Conservation (phyloP, 2,113 vertebrate species). For the Polypterus senegalus region DNA sequence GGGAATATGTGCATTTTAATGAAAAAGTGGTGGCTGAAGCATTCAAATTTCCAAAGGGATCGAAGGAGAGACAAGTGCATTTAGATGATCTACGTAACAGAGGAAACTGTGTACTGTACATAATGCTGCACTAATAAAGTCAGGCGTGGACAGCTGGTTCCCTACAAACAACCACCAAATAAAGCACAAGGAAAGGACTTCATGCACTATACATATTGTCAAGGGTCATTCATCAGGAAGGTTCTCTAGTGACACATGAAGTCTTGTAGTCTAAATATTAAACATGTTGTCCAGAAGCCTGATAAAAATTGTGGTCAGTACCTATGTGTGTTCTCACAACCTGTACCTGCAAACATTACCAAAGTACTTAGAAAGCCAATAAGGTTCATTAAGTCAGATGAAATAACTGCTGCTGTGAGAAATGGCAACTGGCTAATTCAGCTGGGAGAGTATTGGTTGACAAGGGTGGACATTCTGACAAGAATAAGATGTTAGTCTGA, state of each 20-base stretch:
- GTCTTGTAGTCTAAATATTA: too few species aligned
- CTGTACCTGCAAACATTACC: background rate
- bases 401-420: constrained; percentile 22
- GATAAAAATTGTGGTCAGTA: too few species aligned
- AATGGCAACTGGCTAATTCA: background rate
- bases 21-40: constrained; percentile 17
- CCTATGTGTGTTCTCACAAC: too few species aligned
- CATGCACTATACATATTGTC: constrained; percentile 25
- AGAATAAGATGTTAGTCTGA: too few species aligned
- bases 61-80: constrained; percentile 17
- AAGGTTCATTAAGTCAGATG: constrained; percentile 23
- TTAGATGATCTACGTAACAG: constrained; percentile 20
- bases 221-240: constrained; percentile 8
- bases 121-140: constrained; percentile 24
- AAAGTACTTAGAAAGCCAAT: constrained; percentile 15
- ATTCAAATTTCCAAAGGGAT: constrained; percentile 18
- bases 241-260: too few species aligned
- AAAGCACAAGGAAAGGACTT: constrained; percentile 18
- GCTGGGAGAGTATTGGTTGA: too few species aligned
- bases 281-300: too few species aligned
- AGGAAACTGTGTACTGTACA: constrained; percentile 24
- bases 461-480: too few species aligned
- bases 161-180: constrained; percentile 18
- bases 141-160: constrained; percentile 19
- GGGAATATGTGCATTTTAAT: constrained; percentile 14